Evolutionary conservation across 2,113 vertebrate genomes (phyloP).

Genomic region (Podarcis raffonei): DNA sequence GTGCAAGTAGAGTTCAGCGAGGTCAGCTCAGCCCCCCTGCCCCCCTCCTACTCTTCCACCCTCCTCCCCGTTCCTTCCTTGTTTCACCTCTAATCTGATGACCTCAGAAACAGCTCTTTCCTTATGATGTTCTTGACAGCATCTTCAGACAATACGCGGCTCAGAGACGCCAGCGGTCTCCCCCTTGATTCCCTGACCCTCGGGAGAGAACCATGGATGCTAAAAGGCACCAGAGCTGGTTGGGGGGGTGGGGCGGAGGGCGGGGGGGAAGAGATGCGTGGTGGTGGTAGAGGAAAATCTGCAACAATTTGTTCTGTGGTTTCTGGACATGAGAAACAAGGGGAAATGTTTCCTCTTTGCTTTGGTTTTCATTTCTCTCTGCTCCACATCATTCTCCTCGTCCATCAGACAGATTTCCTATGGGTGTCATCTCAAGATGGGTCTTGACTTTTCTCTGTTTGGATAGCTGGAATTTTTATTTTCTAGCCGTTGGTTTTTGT

Average conservation of each 20-base stretch:
- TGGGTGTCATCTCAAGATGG: not conserved
- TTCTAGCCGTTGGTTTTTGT: too few species aligned
- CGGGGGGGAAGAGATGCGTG: not conserved
- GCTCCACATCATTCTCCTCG: not conserved
- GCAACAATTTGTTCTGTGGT: constrained; percentile 65
- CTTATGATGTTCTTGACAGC: constrained; percentile 76
- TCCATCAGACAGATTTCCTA: not conserved
- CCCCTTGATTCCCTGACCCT: constrained; percentile 60
- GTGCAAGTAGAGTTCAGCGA: constrained; percentile 70
- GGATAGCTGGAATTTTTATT: too few species aligned
- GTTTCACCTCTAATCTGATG: constrained; percentile 73
- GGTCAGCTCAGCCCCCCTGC: constrained; percentile 57
- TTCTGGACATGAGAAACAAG: constrained; percentile 59
- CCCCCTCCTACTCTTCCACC: constrained; percentile 45
- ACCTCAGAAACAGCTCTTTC: constrained; percentile 75
- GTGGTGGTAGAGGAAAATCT: constrained; percentile 23
- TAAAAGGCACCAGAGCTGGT: constrained; percentile 67
- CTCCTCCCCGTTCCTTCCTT: constrained; percentile 45
- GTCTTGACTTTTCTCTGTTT: not conserved
- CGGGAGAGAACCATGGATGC: constrained; percentile 62
- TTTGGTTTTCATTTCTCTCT: not conserved
- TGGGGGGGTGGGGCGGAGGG: not conserved
- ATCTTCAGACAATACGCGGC: constrained; percentile 68
- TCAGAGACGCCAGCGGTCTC: constrained; percentile 70
- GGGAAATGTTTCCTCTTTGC: constrained; percentile 44